Base-by-base conservation (phyloP, 2,113 vertebrate genomes). In the Chiloscyllium plagiosum region DNA sequence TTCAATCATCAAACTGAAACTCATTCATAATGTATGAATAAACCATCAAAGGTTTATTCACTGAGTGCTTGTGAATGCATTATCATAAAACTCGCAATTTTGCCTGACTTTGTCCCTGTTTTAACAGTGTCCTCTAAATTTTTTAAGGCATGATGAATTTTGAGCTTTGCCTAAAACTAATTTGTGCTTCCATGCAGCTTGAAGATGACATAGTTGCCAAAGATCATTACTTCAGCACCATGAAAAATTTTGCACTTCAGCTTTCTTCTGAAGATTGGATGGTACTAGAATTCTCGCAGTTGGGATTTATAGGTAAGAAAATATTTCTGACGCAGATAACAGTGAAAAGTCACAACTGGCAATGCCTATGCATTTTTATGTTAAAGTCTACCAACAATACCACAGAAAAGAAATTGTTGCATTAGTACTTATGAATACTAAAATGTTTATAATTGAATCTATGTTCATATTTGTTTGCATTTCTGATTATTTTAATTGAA, bases 131-230 rank as follows among this genome's bases (percentile, higher is more conserved):
- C 87, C 52, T 33, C 52, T 42, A 50, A 22, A 6, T 22, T 66
- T 37, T 92, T 66, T 66, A 61, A 61, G 52, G 24, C 2, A 61
- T 56, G 52, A 61, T 61, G 52, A 3, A 26, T 47, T 83, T 29
- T 52, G 47, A 87, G 47, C 85, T 26, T 61, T 19, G 65, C 33
- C 29, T 19, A 15, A 65, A 66, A 90, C 2, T 19, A 6, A 66
- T n/a, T 72, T 97, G 47, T 86, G 72, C 96, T 97, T 96, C 97
- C 96, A 96, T 95, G 96, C 96, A 99, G 99, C 98, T 99, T 97
- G 99, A 99, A 98, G 99, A 99, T 96, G 99, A 99, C 97, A 99
- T 99, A 95, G 98, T 99, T 97, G 99, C 99, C 97, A 99, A 99
- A 96, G 98, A 99, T 96, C 99, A 99, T 98, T 99, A 99, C 97